phyloP scores from a whole-genome alignment of 2,888 invertebrate species.

The Maniola hyperantus region DNA sequence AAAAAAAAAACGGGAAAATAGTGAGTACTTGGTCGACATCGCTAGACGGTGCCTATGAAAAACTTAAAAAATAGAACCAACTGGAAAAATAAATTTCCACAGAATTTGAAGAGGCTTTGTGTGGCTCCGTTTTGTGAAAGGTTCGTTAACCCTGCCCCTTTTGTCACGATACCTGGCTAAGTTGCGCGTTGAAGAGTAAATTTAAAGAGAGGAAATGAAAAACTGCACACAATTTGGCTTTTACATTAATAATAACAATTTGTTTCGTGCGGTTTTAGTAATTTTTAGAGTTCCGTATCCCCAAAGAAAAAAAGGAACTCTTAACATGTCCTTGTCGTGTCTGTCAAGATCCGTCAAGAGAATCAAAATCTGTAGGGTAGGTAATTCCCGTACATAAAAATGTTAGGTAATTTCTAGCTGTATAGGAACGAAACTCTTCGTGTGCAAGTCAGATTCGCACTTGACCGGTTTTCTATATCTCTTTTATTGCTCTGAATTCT shows the following conservation, averaged over 20 bases:
- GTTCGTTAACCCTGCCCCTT: conserved; percentile 28
- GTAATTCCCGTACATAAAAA: too few relatives aligned
- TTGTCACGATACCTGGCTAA: conserved; percentile 26
- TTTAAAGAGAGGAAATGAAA: conserved; percentile 21
- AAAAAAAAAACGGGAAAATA: conserved; percentile 8
- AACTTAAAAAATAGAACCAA: conserved; percentile 19
- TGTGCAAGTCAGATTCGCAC: too few relatives aligned
- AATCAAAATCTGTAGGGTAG: too few relatives aligned
- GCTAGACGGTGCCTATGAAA: not conserved
- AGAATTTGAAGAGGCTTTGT: conserved; percentile 23
- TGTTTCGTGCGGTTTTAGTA: not conserved
- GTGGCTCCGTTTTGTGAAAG: conserved; percentile 23
- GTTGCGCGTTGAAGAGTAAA: conserved; percentile 19
- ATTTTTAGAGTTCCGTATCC: too few relatives aligned
- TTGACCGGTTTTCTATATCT: too few relatives aligned
- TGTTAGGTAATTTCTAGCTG: too few relatives aligned
- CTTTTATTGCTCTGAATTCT: too few relatives aligned
- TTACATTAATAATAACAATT: not conserved
- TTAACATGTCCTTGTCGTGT: too few relatives aligned
- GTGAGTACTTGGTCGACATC: conserved; percentile 6
- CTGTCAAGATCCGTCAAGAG: too few relatives aligned
- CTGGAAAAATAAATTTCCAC: conserved; percentile 19
- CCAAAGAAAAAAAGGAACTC: too few relatives aligned
- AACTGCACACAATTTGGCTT: not conserved
- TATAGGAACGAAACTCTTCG: too few relatives aligned